These are phyloP conservation scores for Notarius lentiginosus DNA, from an alignment of 2,113 vertebrate species.

Conservation along the genomic window DNA sequence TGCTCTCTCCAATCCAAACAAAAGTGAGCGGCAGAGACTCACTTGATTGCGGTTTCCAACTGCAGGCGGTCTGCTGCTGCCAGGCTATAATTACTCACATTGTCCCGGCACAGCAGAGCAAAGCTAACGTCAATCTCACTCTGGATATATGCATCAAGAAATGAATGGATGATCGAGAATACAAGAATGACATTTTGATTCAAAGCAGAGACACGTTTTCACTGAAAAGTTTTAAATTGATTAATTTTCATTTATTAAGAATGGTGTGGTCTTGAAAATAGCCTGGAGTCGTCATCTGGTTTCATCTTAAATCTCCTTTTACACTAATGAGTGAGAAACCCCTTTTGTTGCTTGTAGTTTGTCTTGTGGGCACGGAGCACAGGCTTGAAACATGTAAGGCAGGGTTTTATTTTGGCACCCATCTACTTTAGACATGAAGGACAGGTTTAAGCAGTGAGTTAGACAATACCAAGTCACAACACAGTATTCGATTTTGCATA, in stretches of 20 bases:
- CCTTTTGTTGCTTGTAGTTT: not conserved
- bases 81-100: constrained; percentile 45
- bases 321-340: not conserved
- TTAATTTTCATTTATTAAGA: not conserved
- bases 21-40: constrained; percentile 30
- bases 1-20: constrained; percentile 52
- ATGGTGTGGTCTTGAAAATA: not conserved
- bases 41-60: constrained; percentile 46
- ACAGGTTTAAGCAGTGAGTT: not conserved
- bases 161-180: not conserved
- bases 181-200: not conserved
- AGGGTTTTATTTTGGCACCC: not conserved
- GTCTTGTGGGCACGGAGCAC: not conserved
- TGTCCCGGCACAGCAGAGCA: constrained; percentile 1
- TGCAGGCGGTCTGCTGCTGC: constrained; percentile 39
- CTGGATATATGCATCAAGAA: not conserved
- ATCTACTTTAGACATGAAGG: not conserved
- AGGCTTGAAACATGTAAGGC: not conserved
- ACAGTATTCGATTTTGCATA: not conserved
- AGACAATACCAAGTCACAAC: not conserved
- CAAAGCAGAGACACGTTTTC: not conserved
- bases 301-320: not conserved
- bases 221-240: not conserved
- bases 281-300: not conserved
- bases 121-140: constrained; percentile 34